Conservation (phyloP, 2,113 vertebrate species). For the Oryzias javanicus region DNA sequence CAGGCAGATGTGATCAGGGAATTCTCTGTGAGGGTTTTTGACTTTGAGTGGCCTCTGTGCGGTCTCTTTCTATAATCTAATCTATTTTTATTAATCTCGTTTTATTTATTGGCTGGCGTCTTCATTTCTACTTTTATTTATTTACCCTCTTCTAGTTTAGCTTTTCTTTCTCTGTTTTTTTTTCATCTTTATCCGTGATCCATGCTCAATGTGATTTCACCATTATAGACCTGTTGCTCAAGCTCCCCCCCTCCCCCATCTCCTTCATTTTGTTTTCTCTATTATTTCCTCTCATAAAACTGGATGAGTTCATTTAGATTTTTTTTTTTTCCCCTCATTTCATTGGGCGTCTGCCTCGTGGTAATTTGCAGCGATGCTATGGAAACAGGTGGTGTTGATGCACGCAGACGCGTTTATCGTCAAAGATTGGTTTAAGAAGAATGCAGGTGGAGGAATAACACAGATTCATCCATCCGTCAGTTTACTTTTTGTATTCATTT, state of each 20-base stretch:
- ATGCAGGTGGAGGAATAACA: constrained; percentile 4
- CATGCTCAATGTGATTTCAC: background rate
- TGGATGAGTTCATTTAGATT: constrained; percentile 8
- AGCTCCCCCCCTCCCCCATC: background rate
- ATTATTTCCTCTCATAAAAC: constrained; percentile 7
- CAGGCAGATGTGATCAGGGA: constrained; percentile 44
- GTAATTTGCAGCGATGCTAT: constrained; percentile 14
- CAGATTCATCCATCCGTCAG: background rate
- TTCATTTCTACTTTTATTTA: background rate
- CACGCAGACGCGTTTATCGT: background rate
- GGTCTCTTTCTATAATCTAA: constrained; percentile 8
- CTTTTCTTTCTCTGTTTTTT: background rate
- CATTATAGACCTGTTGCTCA: constrained; percentile 17
- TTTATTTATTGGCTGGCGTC: constrained; percentile 10
- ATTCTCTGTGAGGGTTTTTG: constrained; percentile 12
- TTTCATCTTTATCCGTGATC: background rate
- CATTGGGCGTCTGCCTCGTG: too few relatives aligned
- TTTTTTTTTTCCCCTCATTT: background rate
- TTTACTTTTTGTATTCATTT: too few relatives aligned
- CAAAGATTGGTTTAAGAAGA: background rate
- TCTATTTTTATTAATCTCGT: constrained; percentile 32
- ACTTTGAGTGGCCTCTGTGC: constrained; percentile 17
- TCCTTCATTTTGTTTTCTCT: background rate
- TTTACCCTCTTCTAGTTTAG: background rate
- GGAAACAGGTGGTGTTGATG: constrained; percentile 15